Evolutionary conservation across 2,888 invertebrate species (phyloP), one percentile per base, ranked within the genome.

Genomic region (Netelia fuscicornis): DNA sequence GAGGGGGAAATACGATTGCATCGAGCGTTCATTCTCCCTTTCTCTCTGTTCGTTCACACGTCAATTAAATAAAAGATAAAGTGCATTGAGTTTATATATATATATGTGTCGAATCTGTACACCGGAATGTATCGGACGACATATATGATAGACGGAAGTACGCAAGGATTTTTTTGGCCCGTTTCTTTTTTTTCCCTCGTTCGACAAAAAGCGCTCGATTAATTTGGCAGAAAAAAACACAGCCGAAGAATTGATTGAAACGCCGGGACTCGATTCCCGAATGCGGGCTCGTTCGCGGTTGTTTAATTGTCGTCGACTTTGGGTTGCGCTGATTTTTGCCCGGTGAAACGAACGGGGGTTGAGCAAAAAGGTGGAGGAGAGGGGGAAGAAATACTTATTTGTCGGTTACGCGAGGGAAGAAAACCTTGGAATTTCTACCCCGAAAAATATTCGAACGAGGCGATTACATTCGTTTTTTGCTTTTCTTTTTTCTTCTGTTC

Each of bases 51-150:
- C 72, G 74, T 68, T 78, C 84, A 78, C 84, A 56, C 81, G 84
- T 84, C 81, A 84, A 84, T 84, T 84, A 84, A 84, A 84, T 84
- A 84, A 84, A 81, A 84, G 84, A 81, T 74, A 75, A 84, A 84
- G 81, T 76, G 68, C 71, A 80, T 80, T 62, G 76, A 76, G 52
- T 44, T 64, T 54, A 70, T 71, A 42, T 75, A 17, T 75, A 17
- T 25, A 56, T 54, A 56, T 37, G 23, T 54, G 56, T 62, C 54
- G 20, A 71, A 11, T 58, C 23, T 52, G 42, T 56, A 20, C 37
- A 44, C 20, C 76, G 67, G 62, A 67, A 68, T 62, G 62, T 17
- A n/a, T 13, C 9, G 54, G 62, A 52, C 70, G 30, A 71, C 70
- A 62, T 79, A 70, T 44, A 60, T 60, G 23, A 70, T 11, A n/a